These are phyloP conservation scores for Nesospiza acunhae DNA, from an alignment of 2,113 vertebrate species.

Conservation along the genomic window DNA sequence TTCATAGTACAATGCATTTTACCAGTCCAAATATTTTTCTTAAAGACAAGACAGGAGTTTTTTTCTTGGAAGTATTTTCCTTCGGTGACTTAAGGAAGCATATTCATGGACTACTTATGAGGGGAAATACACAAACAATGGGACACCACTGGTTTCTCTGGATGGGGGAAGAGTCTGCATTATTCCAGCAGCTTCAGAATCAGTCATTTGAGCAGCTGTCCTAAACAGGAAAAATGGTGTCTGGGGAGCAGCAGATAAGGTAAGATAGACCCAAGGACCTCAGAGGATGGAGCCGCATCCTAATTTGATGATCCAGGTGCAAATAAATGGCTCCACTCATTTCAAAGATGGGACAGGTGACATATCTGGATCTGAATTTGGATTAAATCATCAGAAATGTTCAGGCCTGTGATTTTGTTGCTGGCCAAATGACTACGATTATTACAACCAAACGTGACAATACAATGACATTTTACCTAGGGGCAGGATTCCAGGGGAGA, in stretches of 20 bases:
- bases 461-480: conserved; percentile 57
- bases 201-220: conserved; percentile 8
- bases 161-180: neutral
- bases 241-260: conserved; percentile 50
- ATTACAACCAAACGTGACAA: conserved; percentile 41
- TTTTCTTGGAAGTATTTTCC: conserved; percentile 57
- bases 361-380: conserved; percentile 29
- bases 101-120: conserved; percentile 40
- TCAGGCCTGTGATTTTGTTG: conserved; percentile 33
- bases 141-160: neutral
- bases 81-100: conserved; percentile 47
- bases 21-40: conserved; percentile 72
- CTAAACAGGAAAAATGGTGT: conserved; percentile 20
- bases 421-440: conserved; percentile 15
- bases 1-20: conserved; percentile 77
- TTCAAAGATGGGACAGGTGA: neutral
- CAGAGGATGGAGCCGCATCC: neutral
- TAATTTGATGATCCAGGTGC: conserved; percentile 42
- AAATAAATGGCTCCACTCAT: conserved; percentile 26
- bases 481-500: conserved; percentile 20
- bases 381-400: conserved; percentile 27
- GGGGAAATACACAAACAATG: conserved; percentile 30
- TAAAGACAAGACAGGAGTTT: conserved; percentile 64
- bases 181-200: conserved; percentile 35
- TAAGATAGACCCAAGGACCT: conserved; percentile 37